Conservation (phyloP, 53 echinoderm and acorn worm species). For the Paracentrotus lividus region DNA sequence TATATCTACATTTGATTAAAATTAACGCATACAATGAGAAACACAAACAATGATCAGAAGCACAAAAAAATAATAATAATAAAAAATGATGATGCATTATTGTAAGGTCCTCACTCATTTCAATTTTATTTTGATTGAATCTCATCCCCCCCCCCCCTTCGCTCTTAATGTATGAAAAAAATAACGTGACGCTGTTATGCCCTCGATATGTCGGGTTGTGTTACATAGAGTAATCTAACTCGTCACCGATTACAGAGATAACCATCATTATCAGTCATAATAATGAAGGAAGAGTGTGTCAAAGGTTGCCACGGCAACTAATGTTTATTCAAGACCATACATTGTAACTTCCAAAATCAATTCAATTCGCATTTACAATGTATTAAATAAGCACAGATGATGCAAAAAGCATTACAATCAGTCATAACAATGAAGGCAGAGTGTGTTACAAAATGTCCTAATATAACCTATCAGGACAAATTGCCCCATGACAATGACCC, state of each 20-base stretch:
- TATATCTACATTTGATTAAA: no score
- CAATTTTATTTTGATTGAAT: no score
- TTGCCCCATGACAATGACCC: no score
- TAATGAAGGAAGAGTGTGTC: neutral
- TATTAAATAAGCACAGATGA: no score
- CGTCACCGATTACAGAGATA: slow-evolving; percentile 26
- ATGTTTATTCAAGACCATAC: slow-evolving; percentile 28
- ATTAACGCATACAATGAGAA: no score
- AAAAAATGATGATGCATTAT: no score
- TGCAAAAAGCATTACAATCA: neutral
- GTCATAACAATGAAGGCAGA: neutral
- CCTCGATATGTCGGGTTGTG: slow-evolving; percentile 23
- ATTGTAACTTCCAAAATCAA: neutral
- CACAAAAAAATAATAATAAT: no score
- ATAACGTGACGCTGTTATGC: neutral
- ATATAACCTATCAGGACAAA: no score
- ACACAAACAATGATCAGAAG: no score
- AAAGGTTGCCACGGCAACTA: neutral
- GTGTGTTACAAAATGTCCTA: neutral
- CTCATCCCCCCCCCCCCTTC: neutral
- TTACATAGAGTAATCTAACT: slow-evolving; percentile 4
- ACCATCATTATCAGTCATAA: neutral
- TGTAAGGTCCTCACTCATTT: no score
- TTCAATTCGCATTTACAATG: neutral
- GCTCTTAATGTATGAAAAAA: no score